These are phyloP conservation scores for Bufotes viridis DNA, from an alignment of 2,797 vertebrate genomes.

Conservation along the genomic window DNA sequence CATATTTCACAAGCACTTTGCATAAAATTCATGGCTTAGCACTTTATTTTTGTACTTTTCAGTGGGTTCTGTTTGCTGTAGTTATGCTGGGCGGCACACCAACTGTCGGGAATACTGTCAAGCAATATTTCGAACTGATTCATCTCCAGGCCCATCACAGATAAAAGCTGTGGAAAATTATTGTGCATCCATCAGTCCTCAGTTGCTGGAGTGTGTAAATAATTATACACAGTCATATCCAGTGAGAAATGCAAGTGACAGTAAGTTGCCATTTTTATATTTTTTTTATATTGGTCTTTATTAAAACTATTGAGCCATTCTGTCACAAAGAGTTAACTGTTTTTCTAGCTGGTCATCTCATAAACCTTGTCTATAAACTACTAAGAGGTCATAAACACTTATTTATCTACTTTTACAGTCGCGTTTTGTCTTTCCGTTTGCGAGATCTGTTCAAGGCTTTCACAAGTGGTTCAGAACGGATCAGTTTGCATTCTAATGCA, in stretches of 20 bases:
- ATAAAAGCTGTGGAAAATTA: conserved; percentile 94
- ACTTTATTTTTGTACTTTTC: neutral
- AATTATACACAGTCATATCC: conserved; percentile 98
- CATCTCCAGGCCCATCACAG: conserved; percentile 93
- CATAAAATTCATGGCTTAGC: neutral
- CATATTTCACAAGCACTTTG: neutral
- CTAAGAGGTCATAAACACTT: too few species aligned
- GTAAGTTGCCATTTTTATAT: conserved; percentile 77
- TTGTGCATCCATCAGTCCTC: conserved; percentile 90
- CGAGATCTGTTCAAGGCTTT: too few species aligned
- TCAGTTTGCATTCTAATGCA: too few species aligned
- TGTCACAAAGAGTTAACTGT: too few species aligned
- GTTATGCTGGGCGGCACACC: conserved; percentile 94
- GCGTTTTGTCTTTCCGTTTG: too few species aligned
- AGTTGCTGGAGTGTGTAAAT: conserved; percentile 91
- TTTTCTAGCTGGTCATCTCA: too few species aligned
- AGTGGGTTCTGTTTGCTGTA: conserved; percentile 98
- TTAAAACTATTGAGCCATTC: too few species aligned
- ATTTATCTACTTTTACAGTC: too few species aligned
- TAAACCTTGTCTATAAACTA: too few species aligned
- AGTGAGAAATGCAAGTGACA: conserved; percentile 93
- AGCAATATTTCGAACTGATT: conserved; percentile 98
- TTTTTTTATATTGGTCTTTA: too few species aligned
- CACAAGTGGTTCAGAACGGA: too few species aligned
- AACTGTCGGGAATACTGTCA: conserved; percentile 97